A percentile compares a stretch with the other conserved stretches of the same genome.
These are phyloP conservation scores for Crepidodera aurea DNA, from an alignment of 2,888 invertebrate species.

Conservation along the genomic window DNA sequence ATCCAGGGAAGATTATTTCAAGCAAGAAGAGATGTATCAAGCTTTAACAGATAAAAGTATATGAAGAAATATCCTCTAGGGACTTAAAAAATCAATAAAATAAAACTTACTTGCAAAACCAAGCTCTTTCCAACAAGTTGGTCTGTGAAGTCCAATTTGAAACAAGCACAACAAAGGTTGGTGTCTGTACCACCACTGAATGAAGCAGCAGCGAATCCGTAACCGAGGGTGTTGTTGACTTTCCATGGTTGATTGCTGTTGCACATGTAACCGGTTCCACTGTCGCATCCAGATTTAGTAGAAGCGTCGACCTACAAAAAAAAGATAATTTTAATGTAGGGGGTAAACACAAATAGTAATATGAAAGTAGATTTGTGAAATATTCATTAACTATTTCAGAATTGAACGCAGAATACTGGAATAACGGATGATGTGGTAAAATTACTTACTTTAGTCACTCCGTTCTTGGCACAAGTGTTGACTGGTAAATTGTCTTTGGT, in stretches of 20 bases:
- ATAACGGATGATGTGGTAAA: not conserved
- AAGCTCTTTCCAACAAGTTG: constrained; percentile 22
- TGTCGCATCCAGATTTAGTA: constrained; percentile 8
- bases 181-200: constrained; percentile 34
- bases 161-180: constrained; percentile 38
- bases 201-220: constrained; percentile 42
- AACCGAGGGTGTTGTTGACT: constrained; percentile 37
- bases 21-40: too few species aligned
- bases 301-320: not conserved
- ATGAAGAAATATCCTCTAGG: too few species aligned
- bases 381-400: too few species aligned
- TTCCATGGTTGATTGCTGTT: constrained; percentile 40
- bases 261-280: constrained; percentile 37
- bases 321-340: not conserved
- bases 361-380: too few species aligned
- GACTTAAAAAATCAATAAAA: too few species aligned
- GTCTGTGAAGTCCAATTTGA: constrained; percentile 36
- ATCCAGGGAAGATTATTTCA: too few species aligned
- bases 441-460: constrained; percentile 19
- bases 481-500: constrained; percentile 20
- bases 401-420: too few species aligned
- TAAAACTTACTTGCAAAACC: not conserved
- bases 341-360: too few species aligned
- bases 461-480: constrained; percentile 31
- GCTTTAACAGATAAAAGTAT: too few species aligned